Evolutionary conservation across 2,888 invertebrate species (phyloP).

Genomic region (Patella caerulea): DNA sequence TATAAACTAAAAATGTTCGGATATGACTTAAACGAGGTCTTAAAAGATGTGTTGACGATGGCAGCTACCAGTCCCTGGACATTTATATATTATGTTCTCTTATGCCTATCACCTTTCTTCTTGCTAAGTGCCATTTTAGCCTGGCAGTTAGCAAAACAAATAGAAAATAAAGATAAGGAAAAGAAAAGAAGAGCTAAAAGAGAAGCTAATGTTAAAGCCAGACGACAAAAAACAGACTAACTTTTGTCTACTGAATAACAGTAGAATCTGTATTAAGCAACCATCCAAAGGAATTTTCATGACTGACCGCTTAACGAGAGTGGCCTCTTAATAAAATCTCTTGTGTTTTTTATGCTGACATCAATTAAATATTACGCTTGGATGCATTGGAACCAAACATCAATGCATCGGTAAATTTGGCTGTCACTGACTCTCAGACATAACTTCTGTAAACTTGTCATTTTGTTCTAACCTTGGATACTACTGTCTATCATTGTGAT

Average conservation of each 20-base stretch:
- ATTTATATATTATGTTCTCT: constrained; percentile 74
- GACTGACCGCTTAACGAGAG: too few relatives aligned
- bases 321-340: too few relatives aligned
- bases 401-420: too few relatives aligned
- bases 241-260: background rate
- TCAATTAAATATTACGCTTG: too few relatives aligned
- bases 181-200: constrained; percentile 71
- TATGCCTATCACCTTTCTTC: constrained; percentile 74
- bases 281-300: too few relatives aligned
- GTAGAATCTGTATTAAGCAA: too few relatives aligned
- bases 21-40: constrained; percentile 64
- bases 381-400: too few relatives aligned
- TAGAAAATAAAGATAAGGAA: constrained; percentile 74
- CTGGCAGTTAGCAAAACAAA: constrained; percentile 74
- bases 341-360: too few relatives aligned
- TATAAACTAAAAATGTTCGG: constrained; percentile 43
- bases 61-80: constrained; percentile 72
- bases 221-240: constrained; percentile 58
- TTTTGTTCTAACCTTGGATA: too few relatives aligned
- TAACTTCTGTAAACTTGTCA: too few relatives aligned
- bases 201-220: constrained; percentile 71
- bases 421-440: too few relatives aligned
- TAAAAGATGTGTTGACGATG: constrained; percentile 61
- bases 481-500: too few relatives aligned
- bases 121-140: constrained; percentile 74